Evolutionary conservation across 2,113 vertebrate genomes (phyloP), one percentile per base, ranked within the genome.

Genomic region (Pavo muticus): DNA sequence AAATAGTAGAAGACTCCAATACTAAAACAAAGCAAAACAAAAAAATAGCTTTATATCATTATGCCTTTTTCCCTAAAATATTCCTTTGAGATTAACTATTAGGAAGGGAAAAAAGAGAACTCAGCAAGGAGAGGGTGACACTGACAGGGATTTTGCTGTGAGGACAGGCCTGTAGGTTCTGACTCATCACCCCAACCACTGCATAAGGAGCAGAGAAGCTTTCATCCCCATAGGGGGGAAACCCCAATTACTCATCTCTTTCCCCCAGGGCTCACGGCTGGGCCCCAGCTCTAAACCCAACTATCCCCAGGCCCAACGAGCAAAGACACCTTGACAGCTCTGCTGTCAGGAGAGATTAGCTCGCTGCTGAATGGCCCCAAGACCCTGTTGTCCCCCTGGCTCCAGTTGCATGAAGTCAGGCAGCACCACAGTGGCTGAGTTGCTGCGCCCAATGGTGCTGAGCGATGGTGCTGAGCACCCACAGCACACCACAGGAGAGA

Each of bases 21-120:
- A 59, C 32, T 19, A n/a, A 59, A 59, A 32, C 10, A 19, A 57
- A 54, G 84, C 32, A 64, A 76, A 87, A 79, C 61, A 7, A 45
- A 27, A 30, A 10, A 21, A 57, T 3, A 3, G 45, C 65, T 90
- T 50, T 37, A 72, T 71, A 67, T 50, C 48, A 50, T 45, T 90
- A 69, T 50, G 69, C 48, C 88, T 80, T 87, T 72, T 95, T 87
- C 60, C 32, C 79, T 95, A 30, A 78, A 97, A 87, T 96, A 96
- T 71, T 95, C 91, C 54, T 90, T 91, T 91, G 83, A 96, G 90
- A 95, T 93, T 88, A 94, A 68, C 87, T 85, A 78, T 63, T 91
- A 30, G 89, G 61, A 29, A 87, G 87, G 93, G 67, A 14, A 23
- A 12, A 37, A n/a, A 45, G 12, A 16, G 6, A 39, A 48, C 11